Conservation (phyloP, 2,113 vertebrate genomes). For the Corythaixoides concolor region DNA sequence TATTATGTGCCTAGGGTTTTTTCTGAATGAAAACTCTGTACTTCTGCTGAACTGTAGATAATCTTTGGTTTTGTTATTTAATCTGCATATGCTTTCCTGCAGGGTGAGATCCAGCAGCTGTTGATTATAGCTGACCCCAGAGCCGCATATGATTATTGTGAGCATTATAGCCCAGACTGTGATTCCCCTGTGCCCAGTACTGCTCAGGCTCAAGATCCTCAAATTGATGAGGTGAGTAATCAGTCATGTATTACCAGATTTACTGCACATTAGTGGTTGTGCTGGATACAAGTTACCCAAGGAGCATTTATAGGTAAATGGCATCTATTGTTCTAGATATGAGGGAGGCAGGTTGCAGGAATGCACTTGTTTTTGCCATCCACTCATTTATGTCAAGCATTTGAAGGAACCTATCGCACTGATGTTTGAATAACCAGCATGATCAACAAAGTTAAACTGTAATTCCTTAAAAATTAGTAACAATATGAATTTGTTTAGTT, state of each 20-base stretch:
- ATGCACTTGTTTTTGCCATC: neutral
- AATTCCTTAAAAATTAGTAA: neutral
- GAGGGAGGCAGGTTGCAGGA: neutral
- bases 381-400: neutral
- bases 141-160: constrained; percentile 95
- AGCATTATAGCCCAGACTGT: constrained; percentile 97
- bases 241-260: constrained; percentile 1
- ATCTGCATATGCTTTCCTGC: constrained; percentile 41
- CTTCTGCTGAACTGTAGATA: neutral
- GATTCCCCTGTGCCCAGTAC: constrained; percentile 82
- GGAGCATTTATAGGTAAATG: neutral
- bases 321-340: neutral
- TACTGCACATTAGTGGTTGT: constrained; percentile 5
- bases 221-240: constrained; percentile 79
- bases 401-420: neutral
- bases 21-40: neutral
- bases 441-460: neutral
- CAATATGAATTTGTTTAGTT: neutral
- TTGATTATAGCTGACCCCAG: constrained; percentile 89
- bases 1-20: neutral
- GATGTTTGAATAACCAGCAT: neutral
- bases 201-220: constrained; percentile 91
- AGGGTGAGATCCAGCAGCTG: constrained; percentile 98
- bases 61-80: neutral
- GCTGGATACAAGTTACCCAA: neutral